Conservation (phyloP, 2,113 vertebrate species). For the Aldabrachelys gigantea region DNA sequence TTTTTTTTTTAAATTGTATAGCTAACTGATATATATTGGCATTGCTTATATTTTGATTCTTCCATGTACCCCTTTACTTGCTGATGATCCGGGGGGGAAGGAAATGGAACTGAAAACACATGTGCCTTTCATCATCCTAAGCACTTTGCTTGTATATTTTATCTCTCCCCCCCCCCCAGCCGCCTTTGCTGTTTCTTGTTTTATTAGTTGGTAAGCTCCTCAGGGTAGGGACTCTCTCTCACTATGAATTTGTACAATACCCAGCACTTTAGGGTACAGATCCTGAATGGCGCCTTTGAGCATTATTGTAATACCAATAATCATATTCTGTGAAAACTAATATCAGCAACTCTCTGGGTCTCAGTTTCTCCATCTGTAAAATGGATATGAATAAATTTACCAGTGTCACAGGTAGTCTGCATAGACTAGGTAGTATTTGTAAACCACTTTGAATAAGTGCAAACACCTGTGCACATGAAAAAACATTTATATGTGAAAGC, state of each 20-base stretch:
- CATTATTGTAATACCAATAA: not conserved
- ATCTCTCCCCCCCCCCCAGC: not conserved
- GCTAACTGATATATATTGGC: not conserved
- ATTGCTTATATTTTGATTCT: not conserved
- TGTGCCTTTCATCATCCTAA: not conserved
- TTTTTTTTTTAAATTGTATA: not conserved
- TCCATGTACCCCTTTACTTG: not conserved
- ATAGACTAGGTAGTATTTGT: not conserved
- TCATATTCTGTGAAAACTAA: not conserved
- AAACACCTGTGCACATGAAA: not conserved
- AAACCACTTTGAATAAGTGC: not conserved
- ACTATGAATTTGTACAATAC: not conserved
- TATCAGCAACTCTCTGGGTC: not conserved
- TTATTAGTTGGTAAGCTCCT: not conserved
- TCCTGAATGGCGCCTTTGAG: not conserved
- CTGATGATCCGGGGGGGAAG: rapidly evolving
- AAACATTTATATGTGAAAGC: not conserved
- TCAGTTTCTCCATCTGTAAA: not conserved
- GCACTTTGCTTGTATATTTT: not conserved
- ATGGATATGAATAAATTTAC: not conserved
- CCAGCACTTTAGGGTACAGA: not conserved
- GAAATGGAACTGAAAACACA: not conserved
- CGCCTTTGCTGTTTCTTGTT: not conserved
- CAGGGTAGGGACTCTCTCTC: not conserved
- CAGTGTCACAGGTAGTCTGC: not conserved